Evolutionary conservation across 2,888 invertebrate genomes (phyloP).

Genomic region (Torymus auratus): DNA sequence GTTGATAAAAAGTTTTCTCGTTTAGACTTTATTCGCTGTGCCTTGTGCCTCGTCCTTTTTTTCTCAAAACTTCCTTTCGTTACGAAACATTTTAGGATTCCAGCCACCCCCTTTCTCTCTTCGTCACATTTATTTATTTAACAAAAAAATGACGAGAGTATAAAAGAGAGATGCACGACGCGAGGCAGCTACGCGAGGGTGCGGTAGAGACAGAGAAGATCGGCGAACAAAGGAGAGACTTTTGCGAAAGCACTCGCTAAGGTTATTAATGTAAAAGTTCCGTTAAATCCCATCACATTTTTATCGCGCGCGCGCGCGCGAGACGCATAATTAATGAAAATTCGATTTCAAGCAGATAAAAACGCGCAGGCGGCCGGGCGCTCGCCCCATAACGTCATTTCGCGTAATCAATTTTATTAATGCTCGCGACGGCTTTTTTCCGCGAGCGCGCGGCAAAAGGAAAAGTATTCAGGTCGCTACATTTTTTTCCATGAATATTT

Average conservation of each 20-base stretch:
- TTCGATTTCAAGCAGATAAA: constrained; percentile 51
- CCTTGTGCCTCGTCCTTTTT: constrained; percentile 12
- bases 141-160: constrained; percentile 4
- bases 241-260: neutral
- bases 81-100: constrained; percentile 39
- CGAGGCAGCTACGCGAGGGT: neutral
- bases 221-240: neutral
- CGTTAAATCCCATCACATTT: constrained; percentile 36
- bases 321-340: constrained; percentile 55
- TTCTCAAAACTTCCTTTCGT: constrained; percentile 28
- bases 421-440: constrained; percentile 43
- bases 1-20: constrained; percentile 54
- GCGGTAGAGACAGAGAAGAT: neutral
- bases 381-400: constrained; percentile 42
- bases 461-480: constrained; percentile 53
- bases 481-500: constrained; percentile 55
- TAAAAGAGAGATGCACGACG: neutral
- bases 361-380: constrained; percentile 4
- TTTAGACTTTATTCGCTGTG: constrained; percentile 46
- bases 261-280: constrained; percentile 45
- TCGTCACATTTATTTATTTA: constrained; percentile 34
- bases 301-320: constrained; percentile 24
- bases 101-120: neutral
- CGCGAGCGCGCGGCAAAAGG: constrained; percentile 30
- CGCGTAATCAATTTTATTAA: constrained; percentile 53